Conservation (phyloP, 2,888 invertebrate species). For the Plagodis pulveraria region DNA sequence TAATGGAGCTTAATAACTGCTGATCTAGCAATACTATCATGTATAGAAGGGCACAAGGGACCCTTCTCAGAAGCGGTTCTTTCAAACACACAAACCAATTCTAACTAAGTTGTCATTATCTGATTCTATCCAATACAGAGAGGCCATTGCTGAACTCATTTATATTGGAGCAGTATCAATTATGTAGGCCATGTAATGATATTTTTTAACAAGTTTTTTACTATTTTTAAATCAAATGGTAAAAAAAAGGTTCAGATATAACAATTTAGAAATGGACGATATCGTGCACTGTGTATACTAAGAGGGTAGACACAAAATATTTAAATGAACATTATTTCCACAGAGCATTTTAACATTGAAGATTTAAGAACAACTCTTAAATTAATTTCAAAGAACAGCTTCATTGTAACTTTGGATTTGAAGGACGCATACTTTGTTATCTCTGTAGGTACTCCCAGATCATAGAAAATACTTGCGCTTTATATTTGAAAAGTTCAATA, state of each 20-base stretch:
- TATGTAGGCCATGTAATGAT: not conserved
- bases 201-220: not conserved
- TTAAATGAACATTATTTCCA: not conserved
- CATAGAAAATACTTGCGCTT: constrained; percentile 17
- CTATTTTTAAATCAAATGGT: not conserved
- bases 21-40: not conserved
- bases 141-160: not conserved
- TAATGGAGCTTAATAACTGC: not conserved
- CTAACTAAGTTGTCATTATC: not conserved
- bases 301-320: not conserved
- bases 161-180: not conserved
- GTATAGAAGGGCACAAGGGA: not conserved
- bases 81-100: not conserved
- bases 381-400: not conserved
- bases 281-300: no score
- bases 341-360: not conserved
- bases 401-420: not conserved
- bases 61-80: not conserved
- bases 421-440: constrained; percentile 7
- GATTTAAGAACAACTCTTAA: not conserved
- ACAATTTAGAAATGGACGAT: no score
- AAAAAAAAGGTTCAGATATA: not conserved
- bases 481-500: constrained; percentile 21
- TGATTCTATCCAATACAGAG: not conserved
- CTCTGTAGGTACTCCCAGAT: constrained; percentile 11